Evolutionary conservation across 2,113 vertebrate genomes (phyloP), one percentile per base, ranked within the genome.

Genomic region (Coptodon bakossiorum): DNA sequence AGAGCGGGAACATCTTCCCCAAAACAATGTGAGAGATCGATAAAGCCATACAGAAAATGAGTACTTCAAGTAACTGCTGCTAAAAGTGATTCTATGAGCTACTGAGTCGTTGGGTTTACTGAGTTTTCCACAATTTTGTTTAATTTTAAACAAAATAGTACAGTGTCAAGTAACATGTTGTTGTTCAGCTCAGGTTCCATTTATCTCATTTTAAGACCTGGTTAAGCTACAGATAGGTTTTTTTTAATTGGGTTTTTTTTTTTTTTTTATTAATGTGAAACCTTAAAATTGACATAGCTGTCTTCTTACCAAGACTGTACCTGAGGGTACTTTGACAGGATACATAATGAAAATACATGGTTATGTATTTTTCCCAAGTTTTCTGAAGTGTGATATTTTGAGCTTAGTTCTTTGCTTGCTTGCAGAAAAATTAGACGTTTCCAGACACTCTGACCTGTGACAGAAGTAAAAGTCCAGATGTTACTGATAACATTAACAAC

Each of bases 231-330:
- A 8, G 19, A 13, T 40, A 4, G 8, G 4, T 0, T 3, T 7
- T 4, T 19, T 54, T 24, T 31, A 6, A 17, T 61, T 9, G 1
- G 0, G 2, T 17, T 59, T 1, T 61, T 61, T 0, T 31, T 31
- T 5, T 17, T 10, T 63, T 34, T 36, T 66, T 13, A 38, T 38
- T 14, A 13, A 40, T 40, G 34, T 40, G 19, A 40, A 68, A 68
- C 4, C 34, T 68, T 40, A 40, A 1, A 5, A 40, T 68, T 68
- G 63, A 3, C 4, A 40, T 22, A 40, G 11, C 36, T 68, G 19
- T 40, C 36, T 68, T 40, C 19, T 22, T 68, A 14, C 5, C 2
- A 73, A 45, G 38, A 27, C 38, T 73, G 38, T 73, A 73, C 66
- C 13, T 6, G 22, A 71, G 38, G 66, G 66, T 71, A 71, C 38